Conservation (phyloP, 2,888 invertebrate species). For the Taenaris catops region DNA sequence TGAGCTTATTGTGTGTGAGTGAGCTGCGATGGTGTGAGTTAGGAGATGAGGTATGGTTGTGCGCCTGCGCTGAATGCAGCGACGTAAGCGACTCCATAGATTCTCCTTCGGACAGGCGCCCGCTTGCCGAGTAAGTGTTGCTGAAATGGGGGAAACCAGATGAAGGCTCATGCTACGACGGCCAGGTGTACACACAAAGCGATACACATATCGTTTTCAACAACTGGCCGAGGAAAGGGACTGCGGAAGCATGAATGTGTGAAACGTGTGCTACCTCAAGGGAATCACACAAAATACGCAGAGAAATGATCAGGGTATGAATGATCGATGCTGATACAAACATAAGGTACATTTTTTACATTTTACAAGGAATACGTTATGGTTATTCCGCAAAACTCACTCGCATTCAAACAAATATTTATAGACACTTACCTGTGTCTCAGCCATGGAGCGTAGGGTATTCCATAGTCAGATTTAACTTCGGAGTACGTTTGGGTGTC, state of each 20-base stretch:
- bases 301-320: constrained; percentile 23
- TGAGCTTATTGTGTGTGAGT: constrained; percentile 81
- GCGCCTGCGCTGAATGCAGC: constrained; percentile 87
- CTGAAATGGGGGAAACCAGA: constrained; percentile 71
- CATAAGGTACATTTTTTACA: constrained; percentile 19
- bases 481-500: constrained; percentile 89
- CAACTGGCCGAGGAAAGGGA: constrained; percentile 56
- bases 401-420: constrained; percentile 25
- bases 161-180: constrained; percentile 49
- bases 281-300: constrained; percentile 36
- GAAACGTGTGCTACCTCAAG: constrained; percentile 30
- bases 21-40: constrained; percentile 83
- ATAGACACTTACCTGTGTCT: constrained; percentile 83
- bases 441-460: constrained; percentile 92
- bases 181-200: constrained; percentile 36
- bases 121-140: constrained; percentile 86
- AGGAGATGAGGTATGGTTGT: constrained; percentile 86
- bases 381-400: constrained; percentile 28
- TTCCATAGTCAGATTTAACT: constrained; percentile 88
- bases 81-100: constrained; percentile 91
- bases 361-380: constrained; percentile 15
- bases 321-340: constrained; percentile 31
- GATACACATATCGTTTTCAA: constrained; percentile 23
- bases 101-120: constrained; percentile 93
- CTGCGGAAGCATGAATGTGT: constrained; percentile 49